These are phyloP conservation scores for Syrmaticus mikado DNA, from an alignment of 2,113 vertebrate species.

Conservation along the genomic window DNA sequence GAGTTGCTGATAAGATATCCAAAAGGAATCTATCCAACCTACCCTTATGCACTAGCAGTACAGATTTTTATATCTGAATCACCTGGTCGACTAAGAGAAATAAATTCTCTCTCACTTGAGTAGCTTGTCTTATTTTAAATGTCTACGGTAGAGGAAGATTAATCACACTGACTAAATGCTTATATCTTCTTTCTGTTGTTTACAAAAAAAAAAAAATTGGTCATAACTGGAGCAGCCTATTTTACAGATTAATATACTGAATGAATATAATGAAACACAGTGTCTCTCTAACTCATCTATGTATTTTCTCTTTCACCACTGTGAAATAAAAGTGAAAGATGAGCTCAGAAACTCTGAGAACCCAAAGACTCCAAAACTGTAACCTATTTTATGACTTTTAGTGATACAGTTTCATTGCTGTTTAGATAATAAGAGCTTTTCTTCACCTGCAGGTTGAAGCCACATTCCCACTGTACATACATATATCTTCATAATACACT, in stretches of 20 bases:
- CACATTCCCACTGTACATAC: too few relatives aligned
- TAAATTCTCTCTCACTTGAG: neutral
- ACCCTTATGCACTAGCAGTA: neutral
- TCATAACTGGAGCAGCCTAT: neutral
- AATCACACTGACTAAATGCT: neutral
- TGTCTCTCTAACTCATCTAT: neutral
- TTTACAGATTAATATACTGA: neutral
- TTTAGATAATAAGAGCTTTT: neutral
- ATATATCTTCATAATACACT: neutral
- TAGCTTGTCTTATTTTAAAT: neutral
- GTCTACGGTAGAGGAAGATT: neutral
- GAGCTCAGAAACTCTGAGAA: neutral
- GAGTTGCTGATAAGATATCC: neutral
- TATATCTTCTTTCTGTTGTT: neutral
- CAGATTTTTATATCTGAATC: neutral
- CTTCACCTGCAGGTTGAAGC: neutral
- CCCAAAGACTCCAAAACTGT: neutral
- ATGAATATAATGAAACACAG: neutral
- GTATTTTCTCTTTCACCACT: neutral
- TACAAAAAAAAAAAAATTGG: neutral
- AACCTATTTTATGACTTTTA: neutral
- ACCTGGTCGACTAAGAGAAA: neutral
- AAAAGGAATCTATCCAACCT: neutral
- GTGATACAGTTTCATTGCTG: neutral
- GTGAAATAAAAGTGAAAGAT: neutral